phyloP scores from a whole-genome alignment of 1,140 invertebrate species.

The Kradibia gibbosae region DNA sequence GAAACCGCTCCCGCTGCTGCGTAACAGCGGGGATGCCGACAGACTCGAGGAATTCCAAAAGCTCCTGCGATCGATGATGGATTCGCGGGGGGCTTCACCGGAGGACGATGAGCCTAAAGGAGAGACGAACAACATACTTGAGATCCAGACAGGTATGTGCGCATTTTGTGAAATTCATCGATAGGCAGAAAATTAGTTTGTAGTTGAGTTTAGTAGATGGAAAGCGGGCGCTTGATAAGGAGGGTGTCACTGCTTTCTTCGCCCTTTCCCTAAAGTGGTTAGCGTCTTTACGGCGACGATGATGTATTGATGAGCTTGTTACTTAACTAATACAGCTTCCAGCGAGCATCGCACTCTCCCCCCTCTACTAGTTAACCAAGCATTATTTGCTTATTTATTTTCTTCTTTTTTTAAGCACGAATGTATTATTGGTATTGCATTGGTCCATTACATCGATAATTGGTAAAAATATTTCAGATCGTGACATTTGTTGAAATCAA shows the following conservation, averaged over 20 bases:
- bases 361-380: no score
- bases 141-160: constrained; percentile 20
- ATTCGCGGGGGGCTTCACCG: constrained; percentile 56
- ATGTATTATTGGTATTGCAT: no score
- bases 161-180: constrained; percentile 7
- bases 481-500: no score
- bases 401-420: neutral
- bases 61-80: constrained; percentile 66
- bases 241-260: neutral
- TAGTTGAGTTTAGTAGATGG: neutral
- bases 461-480: no score
- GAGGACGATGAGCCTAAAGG: constrained; percentile 58
- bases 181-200: constrained; percentile 14
- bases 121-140: constrained; percentile 52
- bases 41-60: constrained; percentile 68
- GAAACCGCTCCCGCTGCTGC: constrained; percentile 47
- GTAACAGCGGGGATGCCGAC: constrained; percentile 58
- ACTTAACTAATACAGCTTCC: neutral
- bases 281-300: neutral
- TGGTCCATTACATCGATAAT: no score
- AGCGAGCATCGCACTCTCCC: neutral
- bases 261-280: neutral
- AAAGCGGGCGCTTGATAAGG: neutral
- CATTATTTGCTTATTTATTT: neutral
- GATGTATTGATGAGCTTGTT: neutral